A percentile compares a stretch with the other conserved stretches of the same genome.
Evolutionary conservation across 2,888 invertebrate genomes (phyloP).

Genomic region (Drosophila austrosaltans): DNA sequence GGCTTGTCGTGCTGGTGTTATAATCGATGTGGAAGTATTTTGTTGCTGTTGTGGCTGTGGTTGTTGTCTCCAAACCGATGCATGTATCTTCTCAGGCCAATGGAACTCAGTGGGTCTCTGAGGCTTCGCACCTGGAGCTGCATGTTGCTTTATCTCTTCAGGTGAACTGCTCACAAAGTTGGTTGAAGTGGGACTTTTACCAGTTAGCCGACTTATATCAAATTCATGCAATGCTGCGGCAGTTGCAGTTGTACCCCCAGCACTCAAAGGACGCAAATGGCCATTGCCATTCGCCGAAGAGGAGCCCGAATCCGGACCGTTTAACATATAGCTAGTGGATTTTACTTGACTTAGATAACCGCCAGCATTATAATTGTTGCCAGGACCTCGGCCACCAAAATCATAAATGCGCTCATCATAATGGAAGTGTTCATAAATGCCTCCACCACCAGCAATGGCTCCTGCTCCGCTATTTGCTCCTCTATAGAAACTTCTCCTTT

Average conservation of each 20-base stretch:
- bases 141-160: constrained; percentile 64
- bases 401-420: constrained; percentile 83
- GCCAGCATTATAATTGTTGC: constrained; percentile 72
- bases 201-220: constrained; percentile 83
- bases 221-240: constrained; percentile 79
- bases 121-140: constrained; percentile 57
- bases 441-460: constrained; percentile 28
- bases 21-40: constrained; percentile 48
- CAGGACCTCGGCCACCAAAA: constrained; percentile 81
- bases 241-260: constrained; percentile 32
- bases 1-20: constrained; percentile 29
- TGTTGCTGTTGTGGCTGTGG: constrained; percentile 61
- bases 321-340: constrained; percentile 31
- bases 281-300: constrained; percentile 69
- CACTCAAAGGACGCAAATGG: constrained; percentile 63
- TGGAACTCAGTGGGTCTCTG: constrained; percentile 81
- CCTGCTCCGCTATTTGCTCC: constrained; percentile 22
- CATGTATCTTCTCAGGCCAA: constrained; percentile 84
- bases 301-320: constrained; percentile 68
- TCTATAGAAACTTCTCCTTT: constrained; percentile 65
- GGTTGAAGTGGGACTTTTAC: constrained; percentile 83
- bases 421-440: constrained; percentile 70
- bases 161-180: constrained; percentile 75
- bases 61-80: constrained; percentile 81
- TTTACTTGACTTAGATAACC: constrained; percentile 26